Conservation (phyloP, 2,113 vertebrate genomes). For the Apeltes quadracus region DNA sequence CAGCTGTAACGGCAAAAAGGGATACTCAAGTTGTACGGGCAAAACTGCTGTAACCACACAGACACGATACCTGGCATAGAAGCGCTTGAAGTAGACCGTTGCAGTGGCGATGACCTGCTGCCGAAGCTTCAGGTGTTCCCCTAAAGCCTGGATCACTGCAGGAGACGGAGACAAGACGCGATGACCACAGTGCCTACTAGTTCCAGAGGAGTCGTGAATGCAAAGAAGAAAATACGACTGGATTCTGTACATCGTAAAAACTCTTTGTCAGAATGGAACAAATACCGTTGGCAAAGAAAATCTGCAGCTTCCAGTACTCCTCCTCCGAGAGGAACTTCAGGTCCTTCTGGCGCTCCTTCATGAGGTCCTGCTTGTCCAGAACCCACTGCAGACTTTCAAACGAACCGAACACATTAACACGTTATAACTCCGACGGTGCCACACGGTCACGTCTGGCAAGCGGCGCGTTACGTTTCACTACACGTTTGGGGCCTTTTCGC, state of each 20-base stretch:
- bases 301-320: conserved; percentile 99
- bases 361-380: conserved; percentile 97
- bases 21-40: too few species aligned
- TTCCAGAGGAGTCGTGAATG: background rate
- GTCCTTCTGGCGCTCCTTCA: conserved; percentile 98
- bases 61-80: conserved; percentile 99
- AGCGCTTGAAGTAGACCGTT: conserved; percentile 99
- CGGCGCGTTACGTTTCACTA: too few species aligned
- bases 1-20: background rate
- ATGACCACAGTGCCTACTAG: background rate
- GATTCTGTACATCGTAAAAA: background rate
- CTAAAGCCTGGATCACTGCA: conserved; percentile 97
- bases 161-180: fast-evolving
- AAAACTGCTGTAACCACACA: too few species aligned
- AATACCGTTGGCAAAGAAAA: conserved; percentile 99
- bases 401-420: background rate
- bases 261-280: background rate
- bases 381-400: conserved; percentile 96
- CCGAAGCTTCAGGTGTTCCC: conserved; percentile 98
- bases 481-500: too few species aligned
- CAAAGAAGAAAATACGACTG: background rate
- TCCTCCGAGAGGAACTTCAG: conserved; percentile 97
- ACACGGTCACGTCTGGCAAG: too few species aligned
- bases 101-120: conserved; percentile 99
- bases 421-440: too few species aligned